Conservation (phyloP, 2,888 invertebrate genomes). For the Dicranocentrus wangi region DNA sequence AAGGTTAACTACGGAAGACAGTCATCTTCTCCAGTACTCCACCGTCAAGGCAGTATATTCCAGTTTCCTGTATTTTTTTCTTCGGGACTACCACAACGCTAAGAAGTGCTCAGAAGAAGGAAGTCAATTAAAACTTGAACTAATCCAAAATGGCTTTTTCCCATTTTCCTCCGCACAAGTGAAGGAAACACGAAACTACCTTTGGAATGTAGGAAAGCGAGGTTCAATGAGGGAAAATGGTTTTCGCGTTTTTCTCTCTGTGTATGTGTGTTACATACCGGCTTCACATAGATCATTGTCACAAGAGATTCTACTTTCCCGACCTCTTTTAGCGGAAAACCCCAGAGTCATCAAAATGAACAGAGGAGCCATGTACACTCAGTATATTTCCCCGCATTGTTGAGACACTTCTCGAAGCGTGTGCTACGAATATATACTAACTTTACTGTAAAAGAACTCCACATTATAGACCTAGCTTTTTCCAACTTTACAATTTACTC, state of each 20-base stretch:
- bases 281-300: slow-evolving; percentile 64
- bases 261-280: slow-evolving; percentile 57
- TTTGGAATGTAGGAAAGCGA: neutral
- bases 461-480: slow-evolving; percentile 10
- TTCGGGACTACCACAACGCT: neutral
- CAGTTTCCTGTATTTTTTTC: slow-evolving; percentile 27
- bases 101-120: slow-evolving; percentile 39
- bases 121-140: slow-evolving; percentile 64
- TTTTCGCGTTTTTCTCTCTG: slow-evolving; percentile 9
- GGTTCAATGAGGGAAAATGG: slow-evolving; percentile 10
- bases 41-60: neutral
- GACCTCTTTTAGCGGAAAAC: slow-evolving; percentile 49
- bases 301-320: slow-evolving; percentile 52
- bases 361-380: slow-evolving; percentile 35
- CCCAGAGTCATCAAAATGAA: slow-evolving; percentile 57
- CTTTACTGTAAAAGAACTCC: neutral
- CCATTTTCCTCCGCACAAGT: slow-evolving; percentile 29
- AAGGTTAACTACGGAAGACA: slow-evolving; percentile 40
- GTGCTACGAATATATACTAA: neutral
- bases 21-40: neutral
- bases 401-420: slow-evolving; percentile 10
- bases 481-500: neutral
- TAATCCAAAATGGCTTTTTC: slow-evolving; percentile 58
- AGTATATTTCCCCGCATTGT: slow-evolving; percentile 16
- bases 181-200: neutral